These are phyloP conservation scores for Scolopax rusticola DNA, from an alignment of 2,797 vertebrate genomes.

Conservation along the genomic window DNA sequence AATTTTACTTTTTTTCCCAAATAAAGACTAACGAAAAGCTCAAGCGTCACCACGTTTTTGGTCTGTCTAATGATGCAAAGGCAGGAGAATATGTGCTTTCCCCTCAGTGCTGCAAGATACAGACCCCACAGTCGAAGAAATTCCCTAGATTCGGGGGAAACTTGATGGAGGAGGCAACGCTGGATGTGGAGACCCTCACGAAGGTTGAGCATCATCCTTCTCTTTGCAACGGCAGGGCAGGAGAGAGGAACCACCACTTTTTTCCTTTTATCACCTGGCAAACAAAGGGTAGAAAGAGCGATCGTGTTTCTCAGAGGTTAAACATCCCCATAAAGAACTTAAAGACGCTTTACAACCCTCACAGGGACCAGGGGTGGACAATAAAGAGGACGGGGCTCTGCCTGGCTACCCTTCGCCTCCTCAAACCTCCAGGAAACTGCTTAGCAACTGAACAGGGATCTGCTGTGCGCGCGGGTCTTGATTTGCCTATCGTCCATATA, in stretches of 20 bases:
- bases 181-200: background rate
- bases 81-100: background rate
- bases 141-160: background rate
- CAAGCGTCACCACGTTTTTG: background rate
- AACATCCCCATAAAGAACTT: background rate
- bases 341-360: rapidly evolving
- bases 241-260: background rate
- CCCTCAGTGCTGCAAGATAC: background rate
- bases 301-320: background rate
- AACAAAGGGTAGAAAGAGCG: background rate
- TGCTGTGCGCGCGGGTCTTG: background rate
- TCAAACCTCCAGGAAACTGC: background rate
- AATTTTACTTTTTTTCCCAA: background rate
- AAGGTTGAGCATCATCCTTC: background rate
- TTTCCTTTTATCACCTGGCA: background rate
- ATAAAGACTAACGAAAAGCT: background rate
- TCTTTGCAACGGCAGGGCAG: background rate
- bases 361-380: background rate
- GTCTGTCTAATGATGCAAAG: background rate
- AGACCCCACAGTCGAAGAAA: rapidly evolving
- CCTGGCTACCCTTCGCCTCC: background rate
- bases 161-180: background rate
- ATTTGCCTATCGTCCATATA: background rate
- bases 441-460: background rate
- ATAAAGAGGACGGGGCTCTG: background rate